Evolutionary conservation across 1,140 invertebrate species (phyloP), one percentile per base, ranked within the genome.

Genomic region (Oryctes rhinoceros): DNA sequence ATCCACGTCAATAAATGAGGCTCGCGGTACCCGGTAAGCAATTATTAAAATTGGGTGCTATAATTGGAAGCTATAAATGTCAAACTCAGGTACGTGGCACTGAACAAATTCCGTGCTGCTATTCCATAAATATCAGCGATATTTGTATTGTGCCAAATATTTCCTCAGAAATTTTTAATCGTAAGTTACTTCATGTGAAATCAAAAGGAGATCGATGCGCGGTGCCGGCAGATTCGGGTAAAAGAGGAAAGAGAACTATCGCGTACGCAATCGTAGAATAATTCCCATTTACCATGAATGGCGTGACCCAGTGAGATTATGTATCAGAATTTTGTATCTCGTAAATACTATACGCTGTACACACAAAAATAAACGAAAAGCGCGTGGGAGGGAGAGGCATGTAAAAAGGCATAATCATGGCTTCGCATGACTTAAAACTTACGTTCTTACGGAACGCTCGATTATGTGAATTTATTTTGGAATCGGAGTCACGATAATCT

Each of bases 301-400:
- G 79, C 79, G 79, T 80, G 79, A 80, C 79, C 67, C 15, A 76
- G 30, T 49, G 49, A 80, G 75, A 80, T 80, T 80, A 80, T 80
- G 47, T 76, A 80, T 76, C 79, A 74, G 75, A 80, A 71, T 80
- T 79, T 76, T 80, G 79, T 80, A 80, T 80, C 79, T 80, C 48
- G 13, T 67, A 67, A 30, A 67, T 24, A 30, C 65, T 67, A 67
- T 30, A 67, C 65, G 20, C 20, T 67, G 18, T 67, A 67, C 20
- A 67, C 65, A 67, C 65, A 67, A 18, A 24, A 67, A 67, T 67
- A 67, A 67, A 67, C 24, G 65, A 30, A 67, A 67, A 47, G 65
- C 20, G 78, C 59, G 78, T 53, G 65, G 65, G 65, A 67, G 65
- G 65, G 65, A 71, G 78, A 75, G 62, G 78, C 47, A 79, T 71